A percentile compares a stretch with the other conserved stretches of the same genome.
Evolutionary conservation across 1,140 invertebrate species (phyloP).

Genomic region (Polypedilum pembai): DNA sequence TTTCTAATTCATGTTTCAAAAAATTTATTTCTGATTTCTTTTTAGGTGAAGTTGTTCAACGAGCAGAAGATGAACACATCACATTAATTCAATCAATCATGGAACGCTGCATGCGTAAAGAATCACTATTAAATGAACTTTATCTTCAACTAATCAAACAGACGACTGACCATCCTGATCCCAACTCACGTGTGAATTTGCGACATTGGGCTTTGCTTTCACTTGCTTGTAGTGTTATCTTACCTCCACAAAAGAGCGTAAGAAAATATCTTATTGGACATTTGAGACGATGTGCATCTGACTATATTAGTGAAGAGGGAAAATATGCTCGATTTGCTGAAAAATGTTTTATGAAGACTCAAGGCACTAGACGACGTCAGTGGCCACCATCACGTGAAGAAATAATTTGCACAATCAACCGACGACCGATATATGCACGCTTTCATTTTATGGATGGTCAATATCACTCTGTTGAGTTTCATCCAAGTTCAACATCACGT

Average conservation of each 20-base stretch:
- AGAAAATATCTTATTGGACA: constrained; percentile 86
- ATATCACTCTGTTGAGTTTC: constrained; percentile 90
- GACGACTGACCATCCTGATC: constrained; percentile 88
- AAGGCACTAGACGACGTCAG: constrained; percentile 73
- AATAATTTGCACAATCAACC: constrained; percentile 85
- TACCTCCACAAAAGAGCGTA: constrained; percentile 74
- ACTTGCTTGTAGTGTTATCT: constrained; percentile 76
- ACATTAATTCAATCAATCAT: constrained; percentile 80
- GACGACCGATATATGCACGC: constrained; percentile 81
- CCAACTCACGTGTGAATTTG: constrained; percentile 76
- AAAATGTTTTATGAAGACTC: constrained; percentile 46
- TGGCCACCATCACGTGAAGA: constrained; percentile 91
- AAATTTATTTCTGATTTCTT: too few relatives aligned
- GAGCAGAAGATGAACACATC: constrained; percentile 77
- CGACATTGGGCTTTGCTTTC: constrained; percentile 89
- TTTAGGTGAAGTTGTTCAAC: constrained; percentile 35
- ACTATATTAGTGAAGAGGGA: constrained; percentile 86
- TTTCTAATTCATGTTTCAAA: too few relatives aligned
- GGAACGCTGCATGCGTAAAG: constrained; percentile 83
- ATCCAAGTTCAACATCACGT: constrained; percentile 85
- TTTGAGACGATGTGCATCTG: constrained; percentile 77
- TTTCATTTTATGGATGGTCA: constrained; percentile 93
- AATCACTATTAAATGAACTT: constrained; percentile 79
- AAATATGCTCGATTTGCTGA: constrained; percentile 91
- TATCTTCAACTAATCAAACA: constrained; percentile 87